Evolutionary conservation across 2,888 invertebrate genomes (phyloP).

Genomic region (Acanthosepion esculentum): DNA sequence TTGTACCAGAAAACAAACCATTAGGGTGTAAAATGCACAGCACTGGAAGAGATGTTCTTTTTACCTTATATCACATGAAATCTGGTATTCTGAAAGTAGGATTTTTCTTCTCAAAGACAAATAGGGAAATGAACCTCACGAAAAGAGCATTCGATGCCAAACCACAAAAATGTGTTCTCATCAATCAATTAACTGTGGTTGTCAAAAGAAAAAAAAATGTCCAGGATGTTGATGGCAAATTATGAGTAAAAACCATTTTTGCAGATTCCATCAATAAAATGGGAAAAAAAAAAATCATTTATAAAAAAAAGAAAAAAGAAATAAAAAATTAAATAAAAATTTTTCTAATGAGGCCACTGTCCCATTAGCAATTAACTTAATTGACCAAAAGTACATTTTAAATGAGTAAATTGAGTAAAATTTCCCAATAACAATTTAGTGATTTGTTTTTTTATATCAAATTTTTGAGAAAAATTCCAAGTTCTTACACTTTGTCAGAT

Average conservation of each 20-base stretch:
- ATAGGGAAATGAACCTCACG: neutral
- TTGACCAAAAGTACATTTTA: conserved; percentile 33
- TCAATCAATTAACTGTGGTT: neutral
- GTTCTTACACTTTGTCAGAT: conserved; percentile 7
- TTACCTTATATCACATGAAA: too few species aligned
- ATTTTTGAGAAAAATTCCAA: neutral
- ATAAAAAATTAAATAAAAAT: neutral
- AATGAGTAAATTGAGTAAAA: conserved; percentile 21
- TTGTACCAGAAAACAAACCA: too few species aligned
- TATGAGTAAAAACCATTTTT: neutral
- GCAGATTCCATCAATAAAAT: neutral
- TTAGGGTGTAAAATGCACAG: too few species aligned
- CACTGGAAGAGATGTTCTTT: too few species aligned
- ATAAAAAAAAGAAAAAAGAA: neutral
- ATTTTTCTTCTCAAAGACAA: neutral
- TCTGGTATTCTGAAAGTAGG: neutral
- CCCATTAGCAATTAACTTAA: conserved; percentile 23
- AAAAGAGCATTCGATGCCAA: neutral
- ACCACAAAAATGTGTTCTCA: neutral
- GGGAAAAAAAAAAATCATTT: neutral
- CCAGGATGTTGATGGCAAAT: neutral
- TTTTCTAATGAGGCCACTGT: neutral
- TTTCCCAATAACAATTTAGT: neutral
- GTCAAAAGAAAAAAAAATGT: neutral
- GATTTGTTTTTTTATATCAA: neutral